A percentile compares a stretch with the other conserved stretches of the same genome.
These are phyloP conservation scores for Equus quagga DNA, from an alignment of 2,113 vertebrate genomes.

Conservation along the genomic window DNA sequence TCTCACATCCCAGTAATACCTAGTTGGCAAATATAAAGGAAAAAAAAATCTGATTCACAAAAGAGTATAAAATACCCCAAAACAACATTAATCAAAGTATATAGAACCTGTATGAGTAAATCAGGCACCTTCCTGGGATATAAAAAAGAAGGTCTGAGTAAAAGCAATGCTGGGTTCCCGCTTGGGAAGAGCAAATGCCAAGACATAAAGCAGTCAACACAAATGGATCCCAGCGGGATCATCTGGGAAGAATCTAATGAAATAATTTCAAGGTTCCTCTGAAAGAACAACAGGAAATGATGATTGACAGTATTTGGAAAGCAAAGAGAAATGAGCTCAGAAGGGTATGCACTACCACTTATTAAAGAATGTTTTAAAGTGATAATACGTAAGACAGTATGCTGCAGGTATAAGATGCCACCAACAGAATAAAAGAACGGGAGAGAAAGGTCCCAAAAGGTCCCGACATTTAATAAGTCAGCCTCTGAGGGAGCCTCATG, in stretches of 20 bases:
- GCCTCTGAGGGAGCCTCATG: background rate
- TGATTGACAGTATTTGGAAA: background rate
- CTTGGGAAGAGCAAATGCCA: background rate
- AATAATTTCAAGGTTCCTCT: conserved; percentile 52
- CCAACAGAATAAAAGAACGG: background rate
- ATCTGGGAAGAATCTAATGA: background rate
- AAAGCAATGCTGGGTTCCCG: background rate
- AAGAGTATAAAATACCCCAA: background rate
- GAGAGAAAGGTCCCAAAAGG: background rate
- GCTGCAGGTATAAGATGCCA: background rate
- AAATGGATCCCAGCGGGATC: background rate
- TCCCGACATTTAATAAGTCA: background rate
- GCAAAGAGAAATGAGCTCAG: conserved; percentile 8
- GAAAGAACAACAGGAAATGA: conserved; percentile 49
- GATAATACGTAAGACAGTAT: background rate
- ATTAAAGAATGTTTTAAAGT: background rate
- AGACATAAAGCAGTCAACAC: background rate
- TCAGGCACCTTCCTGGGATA: background rate
- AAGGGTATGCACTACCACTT: background rate
- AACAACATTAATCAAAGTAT: background rate
- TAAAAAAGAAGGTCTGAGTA: background rate
- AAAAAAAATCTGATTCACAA: background rate
- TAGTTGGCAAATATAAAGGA: background rate
- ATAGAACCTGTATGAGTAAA: background rate
- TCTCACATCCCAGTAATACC: background rate